These are phyloP conservation scores for Clarias magur DNA, from an alignment of 2,113 vertebrate genomes.

Conservation along the genomic window DNA sequence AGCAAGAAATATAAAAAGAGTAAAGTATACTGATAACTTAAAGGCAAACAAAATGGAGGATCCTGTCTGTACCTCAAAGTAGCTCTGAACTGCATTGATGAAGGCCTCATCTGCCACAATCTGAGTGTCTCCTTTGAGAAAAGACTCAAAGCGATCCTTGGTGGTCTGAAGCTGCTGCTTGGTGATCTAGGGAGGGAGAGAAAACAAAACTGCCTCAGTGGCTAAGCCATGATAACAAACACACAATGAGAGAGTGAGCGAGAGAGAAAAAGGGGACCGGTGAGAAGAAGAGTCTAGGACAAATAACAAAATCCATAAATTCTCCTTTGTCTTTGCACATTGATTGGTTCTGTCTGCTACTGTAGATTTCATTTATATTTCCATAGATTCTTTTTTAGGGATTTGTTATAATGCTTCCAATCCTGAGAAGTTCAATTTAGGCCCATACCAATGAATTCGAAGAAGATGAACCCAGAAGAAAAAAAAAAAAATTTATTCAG, in stretches of 20 bases:
- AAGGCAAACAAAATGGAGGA: constrained; percentile 2
- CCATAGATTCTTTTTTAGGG: constrained; percentile 6
- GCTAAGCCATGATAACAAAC: constrained; percentile 15
- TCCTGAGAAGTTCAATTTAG: background rate
- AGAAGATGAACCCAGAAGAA: background rate
- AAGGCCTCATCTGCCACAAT: constrained; percentile 99
- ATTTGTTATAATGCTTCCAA: background rate
- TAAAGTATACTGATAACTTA: background rate
- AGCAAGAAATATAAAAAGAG: background rate
- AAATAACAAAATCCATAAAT: constrained; percentile 35
- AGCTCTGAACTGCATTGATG: constrained; percentile 99
- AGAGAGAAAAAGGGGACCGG: background rate
- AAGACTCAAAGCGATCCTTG: constrained; percentile 97
- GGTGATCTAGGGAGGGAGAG: constrained; percentile 82
- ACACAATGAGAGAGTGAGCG: background rate
- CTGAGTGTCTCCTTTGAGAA: constrained; percentile 98
- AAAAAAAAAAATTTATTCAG: background rate
- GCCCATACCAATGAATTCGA: background rate
- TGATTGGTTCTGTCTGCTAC: constrained; percentile 4
- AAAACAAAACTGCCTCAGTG: constrained; percentile 27
- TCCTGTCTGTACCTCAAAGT: constrained; percentile 84
- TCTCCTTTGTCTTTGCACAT: background rate
- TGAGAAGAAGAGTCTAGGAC: background rate
- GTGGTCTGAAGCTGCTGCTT: constrained; percentile 97
- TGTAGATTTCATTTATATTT: background rate